phyloP scores from a whole-genome alignment of 2,113 vertebrate species.

The Geococcyx californianus region DNA sequence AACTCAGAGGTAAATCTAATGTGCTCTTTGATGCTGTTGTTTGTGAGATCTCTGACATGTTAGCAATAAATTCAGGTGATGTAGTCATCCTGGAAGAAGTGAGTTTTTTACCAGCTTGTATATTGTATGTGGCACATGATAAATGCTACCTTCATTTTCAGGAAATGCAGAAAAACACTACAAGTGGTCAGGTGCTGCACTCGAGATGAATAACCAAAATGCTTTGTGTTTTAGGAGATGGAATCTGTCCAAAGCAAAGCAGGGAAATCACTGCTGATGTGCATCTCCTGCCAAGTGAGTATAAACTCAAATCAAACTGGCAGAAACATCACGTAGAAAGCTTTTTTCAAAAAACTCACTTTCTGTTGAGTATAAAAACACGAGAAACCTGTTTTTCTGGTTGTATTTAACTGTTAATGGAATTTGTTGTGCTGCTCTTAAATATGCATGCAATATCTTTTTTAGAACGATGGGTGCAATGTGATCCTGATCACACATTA shows the following conservation, averaged over 20 bases:
- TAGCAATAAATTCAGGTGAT: neutral
- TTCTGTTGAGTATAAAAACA: neutral
- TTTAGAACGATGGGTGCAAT: fast-evolving
- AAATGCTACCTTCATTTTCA: neutral
- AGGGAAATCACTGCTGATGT: neutral
- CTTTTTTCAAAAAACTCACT: neutral
- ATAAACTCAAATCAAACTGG: neutral
- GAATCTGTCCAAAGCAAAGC: neutral
- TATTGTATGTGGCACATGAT: neutral
- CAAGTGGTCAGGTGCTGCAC: neutral
- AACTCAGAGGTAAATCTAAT: neutral
- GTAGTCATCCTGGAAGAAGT: neutral
- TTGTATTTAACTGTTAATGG: neutral
- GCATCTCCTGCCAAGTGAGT: neutral
- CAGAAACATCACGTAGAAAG: neutral
- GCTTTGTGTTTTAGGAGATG: neutral
- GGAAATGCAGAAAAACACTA: neutral
- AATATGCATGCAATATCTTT: fast-evolving
- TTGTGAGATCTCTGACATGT: neutral
- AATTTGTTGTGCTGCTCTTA: neutral
- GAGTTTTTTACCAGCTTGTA: neutral
- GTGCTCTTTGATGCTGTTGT: neutral
- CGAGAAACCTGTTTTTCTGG: neutral
- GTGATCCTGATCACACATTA: fast-evolving
- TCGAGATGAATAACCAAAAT: neutral